Conservation (phyloP, 1,140 invertebrate genomes). For the Nasonia giraulti region DNA sequence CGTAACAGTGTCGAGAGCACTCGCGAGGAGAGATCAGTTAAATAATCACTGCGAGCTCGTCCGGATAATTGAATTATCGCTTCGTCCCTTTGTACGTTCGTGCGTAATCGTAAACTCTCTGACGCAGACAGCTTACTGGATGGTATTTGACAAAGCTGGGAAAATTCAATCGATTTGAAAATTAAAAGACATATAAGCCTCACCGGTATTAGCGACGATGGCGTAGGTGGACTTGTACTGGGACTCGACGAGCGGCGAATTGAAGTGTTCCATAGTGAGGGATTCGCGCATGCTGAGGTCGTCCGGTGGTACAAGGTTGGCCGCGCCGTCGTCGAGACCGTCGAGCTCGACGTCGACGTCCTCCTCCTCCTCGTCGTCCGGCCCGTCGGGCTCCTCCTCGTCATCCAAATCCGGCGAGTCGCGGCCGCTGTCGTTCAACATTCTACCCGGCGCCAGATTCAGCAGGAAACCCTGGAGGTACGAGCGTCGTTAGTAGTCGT, state of each 20-base stretch:
- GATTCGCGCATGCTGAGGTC: conserved; percentile 70
- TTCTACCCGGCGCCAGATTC: conserved; percentile 76
- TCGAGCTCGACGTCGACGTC: conserved; percentile 66
- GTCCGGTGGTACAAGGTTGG: conserved; percentile 54
- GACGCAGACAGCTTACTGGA: no score
- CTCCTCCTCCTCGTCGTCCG: conserved; percentile 55
- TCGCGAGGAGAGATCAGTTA: no score
- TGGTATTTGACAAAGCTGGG: no score
- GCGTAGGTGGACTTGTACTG: conserved; percentile 72
- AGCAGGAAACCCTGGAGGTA: conserved; percentile 76
- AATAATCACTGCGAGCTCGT: no score
- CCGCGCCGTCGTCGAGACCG: conserved; percentile 10
- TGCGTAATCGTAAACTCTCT: no score
- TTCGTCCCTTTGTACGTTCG: no score
- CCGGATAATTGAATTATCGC: no score
- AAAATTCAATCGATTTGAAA: no score
- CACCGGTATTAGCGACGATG: conserved; percentile 67
- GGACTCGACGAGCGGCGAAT: conserved; percentile 73
- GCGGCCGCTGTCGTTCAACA: conserved; percentile 68
- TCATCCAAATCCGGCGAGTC: conserved; percentile 67
- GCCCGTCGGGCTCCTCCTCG: conserved; percentile 56
- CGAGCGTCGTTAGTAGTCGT: background rate
- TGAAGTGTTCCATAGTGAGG: conserved; percentile 75
- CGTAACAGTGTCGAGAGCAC: no score
- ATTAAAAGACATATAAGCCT: conserved; percentile 15